Evolutionary conservation across 1,140 invertebrate species (phyloP), one percentile per base, ranked within the genome.

Genomic region (Xylocopa sonorina): DNA sequence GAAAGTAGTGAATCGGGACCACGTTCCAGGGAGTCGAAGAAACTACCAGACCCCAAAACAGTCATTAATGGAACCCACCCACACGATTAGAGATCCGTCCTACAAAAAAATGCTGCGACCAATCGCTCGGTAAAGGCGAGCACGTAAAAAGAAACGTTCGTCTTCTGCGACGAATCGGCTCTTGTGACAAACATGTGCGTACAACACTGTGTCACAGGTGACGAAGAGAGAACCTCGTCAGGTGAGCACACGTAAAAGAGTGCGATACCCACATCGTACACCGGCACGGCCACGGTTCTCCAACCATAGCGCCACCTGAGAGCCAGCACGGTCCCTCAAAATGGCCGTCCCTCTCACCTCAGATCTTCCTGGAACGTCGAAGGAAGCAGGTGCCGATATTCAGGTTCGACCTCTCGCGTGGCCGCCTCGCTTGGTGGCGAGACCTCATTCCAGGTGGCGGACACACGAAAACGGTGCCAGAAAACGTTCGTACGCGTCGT

Each of bases 261-360:
- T 80, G 81, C 53, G 32, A 41, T 78, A 82, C 76, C 82, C 82
- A 83, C 64, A 62, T 62, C 67, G 72, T 78, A 83, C 64, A 62
- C 68, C 67, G 72, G 58, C 16, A 10, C 21, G 21, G 57, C 68
- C 43, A 62, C 46, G 46, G 80, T 82, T 86, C 78, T 82, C 66
- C 79, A 82, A 75, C 66, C n/a, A 63, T 81, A 77, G 84, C 84
- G 85, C 84, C 84, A 86, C 85, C 85, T 87, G 85, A 80, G 69
- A 50, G 71, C 64, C 71, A 68, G 63, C 29, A 74, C 78, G 74
- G 50, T 83, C 81, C 73, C 84, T 86, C 85, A 86, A 86, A 86
- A 86, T 86, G 85, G 85, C 85, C 81, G 85, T 85, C 78, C 74
- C 84, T 86, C 85, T 86, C 85, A 86, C 84, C 81, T 86, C 85